Evolutionary conservation across 2,113 vertebrate species (phyloP), one percentile per base, ranked within the genome.

Genomic region (Eurystomus gularis): DNA sequence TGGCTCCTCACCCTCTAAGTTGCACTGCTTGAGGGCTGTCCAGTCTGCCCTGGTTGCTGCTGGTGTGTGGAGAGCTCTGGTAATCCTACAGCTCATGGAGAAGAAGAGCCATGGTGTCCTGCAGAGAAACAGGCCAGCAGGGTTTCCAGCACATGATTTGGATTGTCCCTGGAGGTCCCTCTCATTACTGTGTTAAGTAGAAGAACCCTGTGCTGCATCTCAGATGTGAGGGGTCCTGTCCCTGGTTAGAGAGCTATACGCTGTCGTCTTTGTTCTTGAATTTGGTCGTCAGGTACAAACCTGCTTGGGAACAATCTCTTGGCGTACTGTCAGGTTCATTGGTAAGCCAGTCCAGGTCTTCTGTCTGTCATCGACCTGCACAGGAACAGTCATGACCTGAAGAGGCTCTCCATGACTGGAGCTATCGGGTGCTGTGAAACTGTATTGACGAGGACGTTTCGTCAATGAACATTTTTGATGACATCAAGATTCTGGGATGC

Each of bases 211-310:
- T 7, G 35, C 7, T 25, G 40, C 58, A 26, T 37, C 23, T 8
- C 24, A 17, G 71, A 7, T 17, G 19, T 2, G 13, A 17, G 3
- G 39, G 39, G 57, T 31, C 12, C 20, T 20, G 35, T 9, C 2
- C 1, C 46, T 25, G 9, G 13, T 57, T 12, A 11, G 35, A 11
- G 35, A 6, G 1, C n/a, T 26, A 0, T 5, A 0, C 10, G 21
- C 29, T 52, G 11, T 48, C 9, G 39, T 80, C 28, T 29, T 51
- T 9, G 20, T 64, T 42, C 13, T 13, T 11, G 7, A 21, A 9
- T 55, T 24, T 42, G 64, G 11, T 18, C 40, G 18, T 14, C 49
- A 46, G 13, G 19, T 17, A 24, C 28, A 86, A 42, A 17, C 7
- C 44, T 49, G 51, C 31, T 42, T n/a, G 51, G 24, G 31, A 49